A percentile compares a stretch with the other conserved stretches of the same genome.
phyloP scores from a whole-genome alignment of 2,888 invertebrate species.

The Mayetiola destructor region DNA sequence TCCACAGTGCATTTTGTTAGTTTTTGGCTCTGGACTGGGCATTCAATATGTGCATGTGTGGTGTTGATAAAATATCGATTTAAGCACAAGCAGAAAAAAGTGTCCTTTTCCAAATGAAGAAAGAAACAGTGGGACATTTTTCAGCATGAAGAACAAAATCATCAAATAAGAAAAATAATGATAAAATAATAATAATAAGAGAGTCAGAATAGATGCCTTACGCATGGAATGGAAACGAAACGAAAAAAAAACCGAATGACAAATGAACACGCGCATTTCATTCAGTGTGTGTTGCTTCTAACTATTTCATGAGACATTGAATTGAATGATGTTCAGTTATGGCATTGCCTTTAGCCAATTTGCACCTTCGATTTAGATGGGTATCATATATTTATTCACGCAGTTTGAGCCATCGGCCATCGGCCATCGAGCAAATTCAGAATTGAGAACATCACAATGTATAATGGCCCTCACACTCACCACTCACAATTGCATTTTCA shows the following conservation, averaged over 20 bases:
- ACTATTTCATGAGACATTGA: no score
- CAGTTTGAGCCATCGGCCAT: slow-evolving; percentile 1
- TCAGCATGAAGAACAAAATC: no score
- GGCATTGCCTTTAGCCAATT: neutral
- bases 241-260: slow-evolving; percentile 7
- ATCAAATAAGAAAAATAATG: no score
- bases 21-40: no score
- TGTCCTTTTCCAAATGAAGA: neutral
- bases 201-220: neutral
- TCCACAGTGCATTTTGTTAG: neutral
- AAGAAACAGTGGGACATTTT: slow-evolving; percentile 10
- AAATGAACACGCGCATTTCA: slow-evolving; percentile 13
- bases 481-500: no score
- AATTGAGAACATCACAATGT: no score
- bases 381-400: no score
- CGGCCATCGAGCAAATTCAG: neutral
- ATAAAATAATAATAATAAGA: no score
- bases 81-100: neutral
- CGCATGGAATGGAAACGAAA: no score
- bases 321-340: neutral
- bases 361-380: slow-evolving; percentile 10
- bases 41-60: neutral
- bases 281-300: neutral
- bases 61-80: slow-evolving; percentile 8
- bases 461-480: no score